Evolutionary conservation across 2,888 invertebrate genomes (phyloP), one percentile per base, ranked within the genome.

Genomic region (Hydropsyche betteni): DNA sequence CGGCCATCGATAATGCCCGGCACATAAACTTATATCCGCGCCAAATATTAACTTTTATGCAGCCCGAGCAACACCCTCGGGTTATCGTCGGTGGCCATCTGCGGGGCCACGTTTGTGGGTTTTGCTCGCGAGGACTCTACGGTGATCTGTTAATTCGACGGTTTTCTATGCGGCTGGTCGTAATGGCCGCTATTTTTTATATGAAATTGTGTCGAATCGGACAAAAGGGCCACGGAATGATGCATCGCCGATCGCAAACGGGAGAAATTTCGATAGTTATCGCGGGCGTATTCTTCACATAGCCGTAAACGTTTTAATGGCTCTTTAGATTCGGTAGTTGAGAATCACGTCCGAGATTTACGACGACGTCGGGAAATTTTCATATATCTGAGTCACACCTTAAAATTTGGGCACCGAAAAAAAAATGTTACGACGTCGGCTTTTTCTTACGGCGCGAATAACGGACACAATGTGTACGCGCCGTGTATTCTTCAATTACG

Each of bases 31-130:
- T 69, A 75, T 68, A 75, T 53, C 75, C 74, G 69, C 72, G 55
- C 52, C 75, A 76, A 75, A 76, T 76, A 78, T 76, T 77, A 77
- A 76, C 53, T 75, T 44, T 75, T 64, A 75, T 77, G 77, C 77
- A 70, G 75, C 70, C 75, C 68, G 16, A 55, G 55, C 51, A 44
- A 75, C 53, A 74, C 76, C 69, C 74, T 76, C 55, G 58, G 74
- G 76, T 55, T 76, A 74, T 74, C 68, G 44, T 55, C 69, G 38
- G 72, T 50, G 51, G 44, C 75, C 61, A 75, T 75, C 71, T 71
- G 44, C 34, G 36, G 34, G 36, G 61, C 68, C 44, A 4, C 6
- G 7, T 44, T 4, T 44, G 10, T 10, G 7, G 10, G 10, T 44
- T 44, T 44, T 44, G 7, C 3, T 10, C 6, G 10, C 10, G 44